Evolutionary conservation across 2,797 vertebrate species (phyloP), one percentile per base, ranked within the genome.

Genomic region (Sebastes hubbsi): DNA sequence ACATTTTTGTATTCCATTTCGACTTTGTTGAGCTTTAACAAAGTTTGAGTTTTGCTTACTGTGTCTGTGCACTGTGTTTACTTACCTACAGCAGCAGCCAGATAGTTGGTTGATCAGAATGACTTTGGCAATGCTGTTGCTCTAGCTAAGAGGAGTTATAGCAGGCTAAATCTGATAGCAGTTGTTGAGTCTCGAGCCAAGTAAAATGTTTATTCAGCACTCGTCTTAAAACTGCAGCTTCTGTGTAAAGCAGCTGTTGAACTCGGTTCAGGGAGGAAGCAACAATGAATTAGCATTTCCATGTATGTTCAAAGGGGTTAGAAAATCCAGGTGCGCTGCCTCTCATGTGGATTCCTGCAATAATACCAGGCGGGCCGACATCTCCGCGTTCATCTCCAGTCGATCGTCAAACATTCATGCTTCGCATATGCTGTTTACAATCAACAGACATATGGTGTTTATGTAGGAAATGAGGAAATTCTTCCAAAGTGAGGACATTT

Each of bases 351-450:
- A 64, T 72, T 52, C 46, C 36, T 52, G 25, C 62, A 25, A 25
- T 42, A 27, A 59, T 27, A 42, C 29, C 46, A 5, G 38, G 49
- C 38, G 32, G 49, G 13, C 38, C 10, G 38, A 6, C 42, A 55
- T 75, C 22, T 34, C 54, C 52, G 24, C 42, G 27, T 60, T 63
- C 36, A 6, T 14, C 38, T 72, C n/a, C 52, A 7, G 52, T 60
- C 80, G 75, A 75, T 61, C 16, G 9, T 75, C 52, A 69, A 72
- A 78, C 65, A 71, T 63, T 69, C 69, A 62, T 70, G 54, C 58
- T 78, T 38, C 60, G 42, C 85, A 84, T 67, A 75, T 76, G 59
- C 30, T 87, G 78, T 78, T 84, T 76, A 81, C 68, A 70, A 24
- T 56, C 27, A 77, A 61, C 30, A 65, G 65, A 68, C 64, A 69